Percentiles rank a stretch among this genome's conserved stretches.
Conservation (phyloP, 2,113 vertebrate genomes). For the Pantherophis guttatus region DNA sequence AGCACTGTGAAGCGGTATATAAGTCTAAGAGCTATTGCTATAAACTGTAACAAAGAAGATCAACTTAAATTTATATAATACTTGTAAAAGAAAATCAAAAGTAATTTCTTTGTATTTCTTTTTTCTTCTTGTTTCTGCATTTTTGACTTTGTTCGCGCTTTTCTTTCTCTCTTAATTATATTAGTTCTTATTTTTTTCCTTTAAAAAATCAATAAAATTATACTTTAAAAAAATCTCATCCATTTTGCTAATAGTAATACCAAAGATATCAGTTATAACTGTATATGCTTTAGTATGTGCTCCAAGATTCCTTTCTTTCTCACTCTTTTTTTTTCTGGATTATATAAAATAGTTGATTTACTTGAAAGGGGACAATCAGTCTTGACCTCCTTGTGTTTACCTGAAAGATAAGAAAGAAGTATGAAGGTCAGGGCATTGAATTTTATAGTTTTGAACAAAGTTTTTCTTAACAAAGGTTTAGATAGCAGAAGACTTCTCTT, state of each 20-base stretch:
- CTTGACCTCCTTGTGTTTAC: not conserved
- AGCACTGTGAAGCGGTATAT: no score
- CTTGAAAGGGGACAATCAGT: not conserved
- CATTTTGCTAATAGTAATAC: not conserved
- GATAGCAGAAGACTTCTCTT: not conserved
- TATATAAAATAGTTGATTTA: not conserved
- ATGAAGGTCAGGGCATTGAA: not conserved
- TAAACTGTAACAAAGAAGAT: not conserved
- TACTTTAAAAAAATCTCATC: not conserved
- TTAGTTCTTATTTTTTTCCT: not conserved
- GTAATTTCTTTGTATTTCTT: not conserved
- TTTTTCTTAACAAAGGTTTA: not conserved
- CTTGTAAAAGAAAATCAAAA: not conserved
- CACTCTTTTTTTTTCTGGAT: not conserved
- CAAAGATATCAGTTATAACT: not conserved
- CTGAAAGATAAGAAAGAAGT: not conserved
- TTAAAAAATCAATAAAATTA: not conserved
- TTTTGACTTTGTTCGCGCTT: not conserved
- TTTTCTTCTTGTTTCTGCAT: not conserved
- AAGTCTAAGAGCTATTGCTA: no score
- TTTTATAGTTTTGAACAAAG: not conserved
- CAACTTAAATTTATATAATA: not conserved
- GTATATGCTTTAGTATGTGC: not conserved
- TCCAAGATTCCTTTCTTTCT: not conserved
- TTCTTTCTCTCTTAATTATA: not conserved